Conservation (phyloP, 2,797 vertebrate genomes). For the Columba guinea region DNA sequence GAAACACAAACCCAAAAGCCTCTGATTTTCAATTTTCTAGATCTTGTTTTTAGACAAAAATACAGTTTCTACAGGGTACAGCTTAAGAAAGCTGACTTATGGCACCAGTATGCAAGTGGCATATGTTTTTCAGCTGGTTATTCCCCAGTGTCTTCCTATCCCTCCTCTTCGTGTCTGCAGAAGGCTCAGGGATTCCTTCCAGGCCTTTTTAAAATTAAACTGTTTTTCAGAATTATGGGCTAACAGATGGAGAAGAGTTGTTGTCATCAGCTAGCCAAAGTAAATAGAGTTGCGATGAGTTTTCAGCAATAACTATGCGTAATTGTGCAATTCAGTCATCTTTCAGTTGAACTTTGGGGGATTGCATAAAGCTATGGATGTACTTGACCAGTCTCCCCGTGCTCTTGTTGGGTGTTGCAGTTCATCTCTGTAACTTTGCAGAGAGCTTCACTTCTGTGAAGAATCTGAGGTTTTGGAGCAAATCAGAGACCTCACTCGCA, state of each 20-base stretch:
- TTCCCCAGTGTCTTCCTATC: neutral
- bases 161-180: neutral
- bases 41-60: neutral
- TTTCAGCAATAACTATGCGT: neutral
- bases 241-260: constrained; percentile 25
- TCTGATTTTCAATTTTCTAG: neutral
- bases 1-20: neutral
- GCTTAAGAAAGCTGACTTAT: neutral
- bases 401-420: neutral
- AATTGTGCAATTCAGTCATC: neutral
- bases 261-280: neutral
- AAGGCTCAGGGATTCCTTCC: constrained; percentile 8
- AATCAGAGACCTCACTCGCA: neutral
- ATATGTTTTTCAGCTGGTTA: neutral
- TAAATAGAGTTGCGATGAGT: neutral
- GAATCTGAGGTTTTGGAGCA: neutral
- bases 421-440: neutral
- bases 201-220: neutral
- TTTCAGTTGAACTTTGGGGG: neutral
- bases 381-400: neutral
- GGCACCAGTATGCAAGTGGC: neutral
- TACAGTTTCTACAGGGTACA: neutral
- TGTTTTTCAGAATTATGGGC: neutral
- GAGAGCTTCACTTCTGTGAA: neutral
- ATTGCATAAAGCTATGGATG: neutral